These are phyloP conservation scores for Diorhabda sublineata DNA, from an alignment of 1,140 invertebrate genomes.

Conservation along the genomic window DNA sequence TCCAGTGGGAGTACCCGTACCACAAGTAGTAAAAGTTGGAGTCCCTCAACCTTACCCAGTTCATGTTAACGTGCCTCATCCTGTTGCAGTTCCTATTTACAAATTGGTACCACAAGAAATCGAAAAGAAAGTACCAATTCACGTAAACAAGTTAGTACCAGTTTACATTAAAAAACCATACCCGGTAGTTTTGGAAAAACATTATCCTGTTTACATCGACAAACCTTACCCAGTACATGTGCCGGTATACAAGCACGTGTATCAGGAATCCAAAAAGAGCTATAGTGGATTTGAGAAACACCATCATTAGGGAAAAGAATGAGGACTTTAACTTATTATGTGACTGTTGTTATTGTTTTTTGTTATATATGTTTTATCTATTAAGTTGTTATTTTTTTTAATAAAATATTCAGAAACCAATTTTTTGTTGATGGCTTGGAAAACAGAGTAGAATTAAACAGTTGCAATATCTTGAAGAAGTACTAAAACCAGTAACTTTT, in stretches of 20 bases:
- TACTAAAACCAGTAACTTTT: too few species aligned
- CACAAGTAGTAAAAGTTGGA: slow-evolving; percentile 67
- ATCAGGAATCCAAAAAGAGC: slow-evolving; percentile 45
- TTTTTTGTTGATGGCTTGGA: not conserved
- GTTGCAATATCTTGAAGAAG: too few species aligned
- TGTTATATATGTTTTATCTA: slow-evolving; percentile 11
- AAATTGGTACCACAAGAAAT: slow-evolving; percentile 62
- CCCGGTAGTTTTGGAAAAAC: slow-evolving; percentile 71
- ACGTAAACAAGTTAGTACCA: slow-evolving; percentile 71
- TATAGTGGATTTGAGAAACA: slow-evolving; percentile 11
- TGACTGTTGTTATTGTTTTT: slow-evolving; percentile 6
- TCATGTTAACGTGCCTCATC: slow-evolving; percentile 65
- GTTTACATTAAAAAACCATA: slow-evolving; percentile 74
- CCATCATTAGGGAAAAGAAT: not conserved
- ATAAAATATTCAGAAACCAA: slow-evolving; percentile 5
- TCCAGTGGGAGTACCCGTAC: slow-evolving; percentile 67
- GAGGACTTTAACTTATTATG: not conserved
- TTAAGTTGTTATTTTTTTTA: slow-evolving; percentile 5
- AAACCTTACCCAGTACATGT: slow-evolving; percentile 75
- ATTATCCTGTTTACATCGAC: slow-evolving; percentile 66
- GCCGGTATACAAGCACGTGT: slow-evolving; percentile 76
- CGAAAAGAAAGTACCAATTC: slow-evolving; percentile 70
- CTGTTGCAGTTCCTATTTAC: slow-evolving; percentile 68
- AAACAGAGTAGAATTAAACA: too few species aligned
- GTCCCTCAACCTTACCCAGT: slow-evolving; percentile 72